Evolutionary conservation across 2,797 vertebrate species (phyloP), one percentile per base, ranked within the genome.

Genomic region (Hemitrygon akajei): DNA sequence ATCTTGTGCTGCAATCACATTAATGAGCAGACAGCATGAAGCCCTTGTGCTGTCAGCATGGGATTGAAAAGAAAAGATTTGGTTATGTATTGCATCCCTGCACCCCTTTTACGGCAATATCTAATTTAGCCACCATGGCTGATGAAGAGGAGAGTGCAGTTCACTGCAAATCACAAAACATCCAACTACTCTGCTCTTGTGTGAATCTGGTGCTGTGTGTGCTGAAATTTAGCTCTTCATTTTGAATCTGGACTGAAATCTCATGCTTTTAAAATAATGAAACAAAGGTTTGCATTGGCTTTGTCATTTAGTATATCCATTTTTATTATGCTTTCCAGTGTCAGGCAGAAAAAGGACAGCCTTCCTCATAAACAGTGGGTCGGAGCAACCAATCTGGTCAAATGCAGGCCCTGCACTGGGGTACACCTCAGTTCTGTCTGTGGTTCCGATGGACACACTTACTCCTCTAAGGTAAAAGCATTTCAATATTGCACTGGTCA

Each of bases 371-470:
- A 97, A 94, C 98, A 96, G 94, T 98, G 97, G 97, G 94, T 95
- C 47, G 98, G 97, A 95, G 95, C 97, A 69, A 96, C 96, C 0
- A 97, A 95, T 96, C 93, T 97, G 92, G 97, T 95, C 2, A 99
- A 98, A 95, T 99, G 98, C 96, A 98, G 95, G 93, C 96, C 97
- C 0, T 99, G 98, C 93, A 96, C 98, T 0, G 1, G 94, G 37
- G 84, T 95, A 0, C 97, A 96, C 20, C 93, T 97, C 25, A 96
- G 80, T 94, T 95, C 97, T n/a, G 96, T 98, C 93, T 99, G 98
- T 27, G 98, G 97, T 10, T 98, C 98, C 0, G 98, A 99, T 7
- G 98, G 98, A 30, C 97, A 98, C 94, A 97, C 96, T 0, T 98
- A 98, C 10, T 97, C 96, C 0, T 97, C 97, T 94, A 97, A 97